Conservation (phyloP, 2,797 vertebrate species). For the Tolypeutes matacus region DNA sequence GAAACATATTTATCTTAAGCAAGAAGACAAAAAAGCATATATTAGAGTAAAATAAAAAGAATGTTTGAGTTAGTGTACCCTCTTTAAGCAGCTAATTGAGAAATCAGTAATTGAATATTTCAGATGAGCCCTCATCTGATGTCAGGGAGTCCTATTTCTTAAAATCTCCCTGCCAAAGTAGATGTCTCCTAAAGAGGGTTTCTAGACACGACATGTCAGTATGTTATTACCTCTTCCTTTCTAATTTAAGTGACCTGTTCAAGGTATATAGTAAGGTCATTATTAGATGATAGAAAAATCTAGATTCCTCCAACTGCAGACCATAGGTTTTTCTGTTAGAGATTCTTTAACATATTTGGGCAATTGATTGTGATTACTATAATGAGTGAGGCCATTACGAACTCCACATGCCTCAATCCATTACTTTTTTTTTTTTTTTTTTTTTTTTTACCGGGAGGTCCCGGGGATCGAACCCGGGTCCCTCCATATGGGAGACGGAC, state of each 20-base stretch:
- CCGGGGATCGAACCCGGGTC: too few species aligned
- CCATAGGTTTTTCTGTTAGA: constrained; percentile 19
- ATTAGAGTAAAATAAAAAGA: constrained; percentile 30
- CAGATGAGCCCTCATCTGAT: constrained; percentile 26
- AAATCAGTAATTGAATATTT: constrained; percentile 40
- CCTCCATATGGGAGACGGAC: too few species aligned
- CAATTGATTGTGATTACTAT: neutral
- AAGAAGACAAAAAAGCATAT: constrained; percentile 33
- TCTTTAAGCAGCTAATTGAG: constrained; percentile 38
- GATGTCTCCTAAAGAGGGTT: constrained; percentile 62
- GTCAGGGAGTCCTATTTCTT: neutral
- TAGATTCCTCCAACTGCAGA: neutral
- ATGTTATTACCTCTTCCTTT: neutral
- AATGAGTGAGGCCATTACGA: neutral
- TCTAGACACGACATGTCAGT: neutral
- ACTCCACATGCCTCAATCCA: neutral
- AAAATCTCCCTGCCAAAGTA: constrained; percentile 34
- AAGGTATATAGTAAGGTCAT: neutral
- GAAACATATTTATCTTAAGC: constrained; percentile 33
- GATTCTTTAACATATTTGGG: neutral
- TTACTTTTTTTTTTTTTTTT: too few species aligned
- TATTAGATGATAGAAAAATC: constrained; percentile 21
- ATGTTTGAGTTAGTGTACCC: constrained; percentile 43
- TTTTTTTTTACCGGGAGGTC: too few species aligned
- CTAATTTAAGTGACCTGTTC: neutral